Percentiles rank a stretch among this genome's conserved stretches.
Conservation (phyloP, 2,113 vertebrate species). For the Elachura formosa region DNA sequence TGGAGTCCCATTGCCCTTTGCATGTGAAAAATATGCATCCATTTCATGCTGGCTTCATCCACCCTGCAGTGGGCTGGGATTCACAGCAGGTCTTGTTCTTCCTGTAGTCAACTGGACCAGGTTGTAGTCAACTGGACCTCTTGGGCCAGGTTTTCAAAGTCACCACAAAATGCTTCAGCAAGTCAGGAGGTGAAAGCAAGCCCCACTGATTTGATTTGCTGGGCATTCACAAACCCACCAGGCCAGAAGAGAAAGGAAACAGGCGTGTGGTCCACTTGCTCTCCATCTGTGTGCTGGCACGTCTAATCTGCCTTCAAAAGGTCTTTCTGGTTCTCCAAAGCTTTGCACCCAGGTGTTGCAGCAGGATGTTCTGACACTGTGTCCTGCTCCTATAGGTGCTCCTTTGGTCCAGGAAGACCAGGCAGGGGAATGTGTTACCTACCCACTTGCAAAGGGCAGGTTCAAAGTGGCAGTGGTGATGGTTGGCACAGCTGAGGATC, state of each 20-base stretch:
- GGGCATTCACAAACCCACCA: neutral
- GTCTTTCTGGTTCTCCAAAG: neutral
- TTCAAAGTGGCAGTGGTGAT: neutral
- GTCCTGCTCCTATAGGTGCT: neutral
- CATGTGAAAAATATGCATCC: neutral
- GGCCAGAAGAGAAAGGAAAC: slow-evolving; percentile 15
- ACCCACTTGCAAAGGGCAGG: neutral
- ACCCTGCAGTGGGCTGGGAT: neutral
- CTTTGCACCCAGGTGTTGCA: neutral
- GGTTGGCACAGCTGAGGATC: neutral
- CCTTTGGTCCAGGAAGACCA: neutral
- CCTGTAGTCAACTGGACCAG: neutral
- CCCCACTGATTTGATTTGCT: neutral
- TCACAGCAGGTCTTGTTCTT: neutral
- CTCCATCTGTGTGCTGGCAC: neutral
- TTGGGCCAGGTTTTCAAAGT: neutral
- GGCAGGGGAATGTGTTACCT: neutral
- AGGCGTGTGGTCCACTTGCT: neutral
- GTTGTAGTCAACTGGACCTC: neutral
- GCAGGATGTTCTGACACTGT: neutral
- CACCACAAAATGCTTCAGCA: slow-evolving; percentile 26
- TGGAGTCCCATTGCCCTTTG: neutral
- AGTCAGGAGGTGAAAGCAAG: slow-evolving; percentile 37
- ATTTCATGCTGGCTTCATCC: neutral
- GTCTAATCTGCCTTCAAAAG: neutral